A percentile compares a stretch with the other conserved stretches of the same genome.
These are phyloP conservation scores for Chroicocephalus ridibundus DNA, from an alignment of 2,113 vertebrate species.

Conservation along the genomic window DNA sequence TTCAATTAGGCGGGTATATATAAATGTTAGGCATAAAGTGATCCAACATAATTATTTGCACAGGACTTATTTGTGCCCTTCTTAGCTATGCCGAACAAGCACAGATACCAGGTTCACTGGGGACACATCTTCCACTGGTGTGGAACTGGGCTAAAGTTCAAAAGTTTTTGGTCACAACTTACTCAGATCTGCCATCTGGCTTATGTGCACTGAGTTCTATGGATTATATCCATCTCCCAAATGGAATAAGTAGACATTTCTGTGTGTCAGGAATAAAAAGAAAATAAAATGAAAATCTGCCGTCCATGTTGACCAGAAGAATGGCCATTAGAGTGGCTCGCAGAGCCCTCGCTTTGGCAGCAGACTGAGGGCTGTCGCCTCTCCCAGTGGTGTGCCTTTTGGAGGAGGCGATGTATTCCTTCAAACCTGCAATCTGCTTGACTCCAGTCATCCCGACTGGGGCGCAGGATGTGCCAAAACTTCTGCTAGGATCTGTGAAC, in stretches of 20 bases:
- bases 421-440: slow-evolving; percentile 49
- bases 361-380: not conserved
- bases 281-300: slow-evolving; percentile 37
- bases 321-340: not conserved
- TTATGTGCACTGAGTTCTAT: slow-evolving; percentile 58
- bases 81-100: slow-evolving; percentile 68
- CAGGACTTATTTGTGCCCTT: slow-evolving; percentile 77
- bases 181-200: slow-evolving; percentile 72
- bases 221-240: slow-evolving; percentile 55
- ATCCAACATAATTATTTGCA: slow-evolving; percentile 76
- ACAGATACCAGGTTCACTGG: slow-evolving; percentile 63
- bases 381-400: not conserved
- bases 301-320: not conserved
- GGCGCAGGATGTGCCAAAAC: slow-evolving; percentile 42
- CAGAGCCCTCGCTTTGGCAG: not conserved
- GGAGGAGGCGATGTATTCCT: slow-evolving; percentile 9
- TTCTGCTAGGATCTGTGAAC: slow-evolving; percentile 34
- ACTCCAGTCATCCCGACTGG: slow-evolving; percentile 22
- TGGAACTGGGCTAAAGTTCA: slow-evolving; percentile 75
- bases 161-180: slow-evolving; percentile 74
- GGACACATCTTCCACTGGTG: slow-evolving; percentile 68
- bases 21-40: slow-evolving; percentile 73
- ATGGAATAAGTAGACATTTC: slow-evolving; percentile 57
- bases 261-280: not conserved
- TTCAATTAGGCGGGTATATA: slow-evolving; percentile 78